Base-by-base conservation (phyloP, 2,797 vertebrate genomes). In the Anabas testudineus region DNA sequence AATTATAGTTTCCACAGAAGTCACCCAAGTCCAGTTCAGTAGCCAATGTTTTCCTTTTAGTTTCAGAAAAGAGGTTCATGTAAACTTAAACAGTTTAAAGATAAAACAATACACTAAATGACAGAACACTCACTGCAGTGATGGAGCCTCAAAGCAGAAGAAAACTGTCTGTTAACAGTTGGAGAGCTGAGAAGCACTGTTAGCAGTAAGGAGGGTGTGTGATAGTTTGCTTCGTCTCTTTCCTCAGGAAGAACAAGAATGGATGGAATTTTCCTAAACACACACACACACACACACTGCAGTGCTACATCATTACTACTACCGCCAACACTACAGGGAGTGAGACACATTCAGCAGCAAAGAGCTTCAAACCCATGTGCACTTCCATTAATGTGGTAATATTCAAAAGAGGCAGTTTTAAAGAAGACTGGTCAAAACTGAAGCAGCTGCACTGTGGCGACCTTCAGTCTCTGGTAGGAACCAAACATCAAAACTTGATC, bases 161-260 rank as follows among this genome's bases (percentile, higher is more conserved):
- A 41, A 48, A 30, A 7, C 2, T 16, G 37, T 6, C 55, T n/a
- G 30, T 21, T 45, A 36, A 37, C 42, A 62, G 49, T 55, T 14
- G 24, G 62, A 64, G 56, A 62, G 46, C 28, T 64, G 51, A 69
- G 64, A 70, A 59, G 71, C n/a, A 57, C 66, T 80, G 76, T 80
- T 72, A 76, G 56, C 71, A n/a, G n/a, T n/a, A n/a, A 72, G 69
- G 42, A 45, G 42, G 52, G 53, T 64, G 46, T 60, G 32, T 62
- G 71, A 22, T 43, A 26, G 47, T 49, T 84, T 74, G 65, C 72
- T 87, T 80, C 82, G 68, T 42, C 74, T 83, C 76, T 74, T 88
- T 89, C 81, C 85, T 87, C 87, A 88, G 90, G 90, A 90, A 92
- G 83, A 82, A 22, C 70, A 82, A 81, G 77, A 86, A 91, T 90